Percentiles rank a stretch among this genome's conserved stretches.
Evolutionary conservation across 1,140 invertebrate genomes (phyloP).

Genomic region (Heterodera carotae): DNA sequence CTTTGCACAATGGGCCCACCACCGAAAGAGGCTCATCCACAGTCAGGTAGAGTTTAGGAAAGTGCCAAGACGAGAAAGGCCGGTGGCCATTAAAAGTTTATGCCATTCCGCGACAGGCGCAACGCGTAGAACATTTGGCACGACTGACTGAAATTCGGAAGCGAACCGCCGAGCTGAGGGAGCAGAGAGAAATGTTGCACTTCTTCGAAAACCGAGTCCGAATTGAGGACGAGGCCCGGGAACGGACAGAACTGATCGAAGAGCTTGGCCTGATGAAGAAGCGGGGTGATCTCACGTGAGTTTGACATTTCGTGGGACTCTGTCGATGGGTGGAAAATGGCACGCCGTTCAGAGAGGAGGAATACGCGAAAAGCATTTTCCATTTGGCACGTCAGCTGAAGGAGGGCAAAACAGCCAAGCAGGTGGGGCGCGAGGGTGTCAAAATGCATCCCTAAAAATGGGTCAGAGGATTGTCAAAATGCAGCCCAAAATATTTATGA

Average conservation of each 20-base stretch:
- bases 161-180: conserved; percentile 35
- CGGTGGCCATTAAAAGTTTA: too few species aligned
- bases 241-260: conserved; percentile 47
- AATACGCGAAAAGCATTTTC: conserved; percentile 48
- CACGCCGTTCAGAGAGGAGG: conserved; percentile 42
- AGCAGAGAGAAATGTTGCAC: conserved; percentile 50
- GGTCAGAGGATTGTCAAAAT: too few species aligned
- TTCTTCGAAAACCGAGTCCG: conserved; percentile 63
- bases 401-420: conserved; percentile 19
- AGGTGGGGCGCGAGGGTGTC: not conserved
- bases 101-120: conserved; percentile 21
- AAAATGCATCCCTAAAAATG: too few species aligned
- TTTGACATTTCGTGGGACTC: too few species aligned
- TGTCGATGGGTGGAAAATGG: too few species aligned
- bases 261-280: conserved; percentile 47
- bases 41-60: conserved; percentile 40
- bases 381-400: conserved; percentile 41
- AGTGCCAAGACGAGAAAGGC: not conserved
- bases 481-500: too few species aligned
- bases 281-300: conserved; percentile 19
- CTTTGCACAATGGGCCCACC: conserved; percentile 53
- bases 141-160: conserved; percentile 50
- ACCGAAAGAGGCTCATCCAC: conserved; percentile 48
- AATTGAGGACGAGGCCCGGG: conserved; percentile 57
- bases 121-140: conserved; percentile 40